Evolutionary conservation across 2,797 vertebrate genomes (phyloP), one percentile per base, ranked within the genome.

Genomic region (Liasis olivaceus): DNA sequence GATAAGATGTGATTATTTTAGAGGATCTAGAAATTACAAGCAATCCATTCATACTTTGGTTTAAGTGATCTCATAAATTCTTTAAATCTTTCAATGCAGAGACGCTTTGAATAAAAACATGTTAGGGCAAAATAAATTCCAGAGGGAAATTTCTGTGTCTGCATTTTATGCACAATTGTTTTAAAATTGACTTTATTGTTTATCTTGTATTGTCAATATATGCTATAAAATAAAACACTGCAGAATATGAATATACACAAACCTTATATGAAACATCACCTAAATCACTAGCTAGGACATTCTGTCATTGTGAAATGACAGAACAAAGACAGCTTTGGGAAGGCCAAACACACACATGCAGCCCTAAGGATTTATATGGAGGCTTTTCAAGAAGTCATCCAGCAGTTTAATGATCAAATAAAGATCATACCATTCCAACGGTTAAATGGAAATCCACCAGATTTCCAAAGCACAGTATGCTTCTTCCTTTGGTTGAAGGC

Each of bases 51-150:
- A 54, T 54, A 42, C 58, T 62, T 60, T 85, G 15, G 58, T 90
- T 92, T 72, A 66, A 92, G 66, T 87, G 66, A 87, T 36, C 47
- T 84, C 88, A 81, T 88, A 90, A 92, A 93, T 51, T 87, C 59
- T 11, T 92, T 66, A 77, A 58, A 64, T 85, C 31, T 90, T 93
- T 77, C 66, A 58, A 20, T 31, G n/a, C 31, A 81, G 26, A 85
- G 66, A 85, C 28, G 13, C 60, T 51, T 47, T 15, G 69, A 90
- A 84, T 84, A n/a, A 66, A 60, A 91, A 91, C 87, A 24, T 85
- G 54, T 69, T 63, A 69, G 11, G 28, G 31, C 12, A 60, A 72
- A 84, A 89, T 9, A 42, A 85, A 91, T 63, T 90, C 58, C 59
- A 81, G 1, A 72, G 24, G 87, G 84, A 62, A 22, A 58, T 91